phyloP scores from a whole-genome alignment of 2,888 invertebrate genomes.

The Microchrysa polita region DNA sequence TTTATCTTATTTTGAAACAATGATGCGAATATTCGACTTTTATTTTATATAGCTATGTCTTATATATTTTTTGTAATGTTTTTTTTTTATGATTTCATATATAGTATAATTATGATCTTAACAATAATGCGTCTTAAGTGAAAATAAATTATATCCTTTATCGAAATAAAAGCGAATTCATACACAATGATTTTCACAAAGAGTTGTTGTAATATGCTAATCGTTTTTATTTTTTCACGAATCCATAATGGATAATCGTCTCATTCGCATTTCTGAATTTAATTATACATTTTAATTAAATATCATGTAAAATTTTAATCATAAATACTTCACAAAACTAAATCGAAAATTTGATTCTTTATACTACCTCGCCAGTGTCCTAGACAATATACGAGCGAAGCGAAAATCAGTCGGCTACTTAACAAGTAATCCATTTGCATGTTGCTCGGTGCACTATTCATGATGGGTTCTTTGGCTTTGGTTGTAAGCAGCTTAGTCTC shows the following conservation, averaged over 20 bases:
- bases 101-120: conserved; percentile 34
- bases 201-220: neutral
- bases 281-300: neutral
- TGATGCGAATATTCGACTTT: too few species aligned
- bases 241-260: too few species aligned
- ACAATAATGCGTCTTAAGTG: conserved; percentile 29
- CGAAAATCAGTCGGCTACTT: neutral
- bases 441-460: conserved; percentile 32
- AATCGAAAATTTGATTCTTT: conserved; percentile 16
- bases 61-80: neutral
- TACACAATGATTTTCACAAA: conserved; percentile 20
- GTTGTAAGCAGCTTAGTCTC: conserved; percentile 60
- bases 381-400: conserved; percentile 9
- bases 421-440: neutral
- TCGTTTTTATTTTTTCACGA: too few species aligned
- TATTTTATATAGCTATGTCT: neutral
- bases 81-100: neutral
- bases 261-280: neutral
- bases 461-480: conserved; percentile 58
- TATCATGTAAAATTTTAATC: neutral
- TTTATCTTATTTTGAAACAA: too few species aligned
- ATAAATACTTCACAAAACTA: conserved; percentile 32
- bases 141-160: conserved; percentile 1
- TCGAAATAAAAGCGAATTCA: conserved; percentile 27
- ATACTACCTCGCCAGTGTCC: conserved; percentile 22